Evolutionary conservation across 2,113 vertebrate genomes (phyloP).

Genomic region (Ptychochromis oligacanthus): DNA sequence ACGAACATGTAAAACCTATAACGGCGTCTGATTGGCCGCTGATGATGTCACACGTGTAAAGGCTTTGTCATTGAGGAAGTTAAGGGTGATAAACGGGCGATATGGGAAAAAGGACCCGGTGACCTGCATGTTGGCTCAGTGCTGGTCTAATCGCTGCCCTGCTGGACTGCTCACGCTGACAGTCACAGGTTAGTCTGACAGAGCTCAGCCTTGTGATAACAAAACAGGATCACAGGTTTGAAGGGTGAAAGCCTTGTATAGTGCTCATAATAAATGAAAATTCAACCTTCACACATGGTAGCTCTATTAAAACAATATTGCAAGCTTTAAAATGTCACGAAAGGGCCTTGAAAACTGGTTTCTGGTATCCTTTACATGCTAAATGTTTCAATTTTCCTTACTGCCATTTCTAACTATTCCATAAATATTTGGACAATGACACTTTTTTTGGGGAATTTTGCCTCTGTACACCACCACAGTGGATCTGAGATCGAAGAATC

Average conservation of each 20-base stretch:
- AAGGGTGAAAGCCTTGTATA: neutral
- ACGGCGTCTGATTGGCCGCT: slow-evolving; percentile 24
- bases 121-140: neutral
- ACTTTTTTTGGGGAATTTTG: too few species aligned
- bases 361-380: neutral
- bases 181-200: slow-evolving; percentile 8
- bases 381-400: neutral
- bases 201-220: slow-evolving; percentile 39
- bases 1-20: neutral
- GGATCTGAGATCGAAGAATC: too few species aligned
- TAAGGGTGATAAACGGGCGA: slow-evolving; percentile 19
- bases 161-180: neutral
- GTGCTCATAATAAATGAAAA: neutral
- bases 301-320: neutral
- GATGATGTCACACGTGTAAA: slow-evolving; percentile 35
- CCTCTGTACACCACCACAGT: too few species aligned
- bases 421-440: too few species aligned
- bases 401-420: neutral
- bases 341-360: neutral
- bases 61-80: slow-evolving; percentile 3
- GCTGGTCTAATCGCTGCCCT: slow-evolving; percentile 7
- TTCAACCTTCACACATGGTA: neutral
- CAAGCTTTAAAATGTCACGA: neutral
- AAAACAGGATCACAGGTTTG: neutral
- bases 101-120: slow-evolving; percentile 8